Evolutionary conservation across 2,888 invertebrate species (phyloP), one percentile per base, ranked within the genome.

Genomic region (Idaea biselata): DNA sequence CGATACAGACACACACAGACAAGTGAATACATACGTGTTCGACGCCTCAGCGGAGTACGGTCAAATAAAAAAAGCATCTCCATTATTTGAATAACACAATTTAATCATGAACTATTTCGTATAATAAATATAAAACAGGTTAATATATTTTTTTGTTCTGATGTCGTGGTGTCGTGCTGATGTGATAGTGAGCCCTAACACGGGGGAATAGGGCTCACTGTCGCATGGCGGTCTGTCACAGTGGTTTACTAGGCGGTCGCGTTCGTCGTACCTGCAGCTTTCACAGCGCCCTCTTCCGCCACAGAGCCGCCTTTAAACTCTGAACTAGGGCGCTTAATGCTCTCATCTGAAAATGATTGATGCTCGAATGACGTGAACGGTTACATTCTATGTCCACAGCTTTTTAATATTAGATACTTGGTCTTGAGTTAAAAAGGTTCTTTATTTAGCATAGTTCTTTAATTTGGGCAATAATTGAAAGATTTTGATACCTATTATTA

Each of bases 241-340:
- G 85, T 87, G 88, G 79, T 81, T 86, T 25, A 25, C 25, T 90
- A 90, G 88, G 89, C 89, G 82, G 82, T 85, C 83, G 87, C 86
- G 74, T 77, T 79, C 84, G 87, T 86, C 89, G 87, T 89, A 89
- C 91, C 92, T 92, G 86, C 86, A 79, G 82, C 84, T 89, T 88
- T 89, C 86, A 16, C 7, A 17, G 82, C 80, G 71, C 81, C 83
- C 75, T 91, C 93, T 78, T 92, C 93, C 75, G 88, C 89, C 83
- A 91, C 86, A 80, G 91, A 92, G 76, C 86, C 84, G 80, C 95
- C 95, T 91, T 96, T 97, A 82, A 96, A 95, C 94, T 97, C 97
- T 93, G 97, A 97, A 93, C 96, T 97, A 85, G 97, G 97, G 91
- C 97, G 95, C 89, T 96, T 96, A 86, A 95, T 94, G 86, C 94